Conservation (phyloP, 1,140 invertebrate genomes). For the Drosophila novamexicana region DNA sequence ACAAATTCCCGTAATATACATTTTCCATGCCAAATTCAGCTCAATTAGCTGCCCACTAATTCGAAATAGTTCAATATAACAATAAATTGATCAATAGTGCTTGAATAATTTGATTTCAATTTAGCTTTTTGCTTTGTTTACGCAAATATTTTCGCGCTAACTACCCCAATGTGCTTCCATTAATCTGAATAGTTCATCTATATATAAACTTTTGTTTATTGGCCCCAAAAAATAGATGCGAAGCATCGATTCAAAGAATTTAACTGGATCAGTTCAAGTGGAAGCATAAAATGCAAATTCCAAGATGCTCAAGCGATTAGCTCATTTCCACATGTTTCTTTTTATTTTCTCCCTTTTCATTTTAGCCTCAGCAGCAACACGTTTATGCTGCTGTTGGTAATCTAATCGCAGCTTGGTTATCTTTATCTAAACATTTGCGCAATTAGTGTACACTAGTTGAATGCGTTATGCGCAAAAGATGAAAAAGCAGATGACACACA, state of each 20-base stretch:
- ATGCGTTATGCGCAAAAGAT: constrained; percentile 15
- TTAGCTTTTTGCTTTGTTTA: constrained; percentile 12
- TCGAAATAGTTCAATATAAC: not conserved
- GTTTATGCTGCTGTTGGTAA: constrained; percentile 36
- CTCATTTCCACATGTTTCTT: constrained; percentile 32
- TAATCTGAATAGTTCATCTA: constrained; percentile 5
- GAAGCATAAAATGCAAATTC: constrained; percentile 42
- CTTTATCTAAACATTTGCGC: constrained; percentile 43
- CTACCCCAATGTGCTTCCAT: not conserved
- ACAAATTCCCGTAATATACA: no score
- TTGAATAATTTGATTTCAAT: constrained; percentile 9
- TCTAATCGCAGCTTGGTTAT: constrained; percentile 70
- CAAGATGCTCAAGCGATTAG: constrained; percentile 28
- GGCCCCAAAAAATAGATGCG: not conserved
- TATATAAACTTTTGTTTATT: constrained; percentile 33
- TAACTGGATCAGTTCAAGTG: constrained; percentile 42
- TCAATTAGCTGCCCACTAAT: no score
- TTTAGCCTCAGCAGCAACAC: constrained; percentile 3
- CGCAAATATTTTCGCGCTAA: constrained; percentile 7
- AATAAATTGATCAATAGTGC: constrained; percentile 11
- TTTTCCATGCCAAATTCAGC: no score
- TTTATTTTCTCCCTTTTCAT: not conserved
- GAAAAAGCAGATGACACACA: constrained; percentile 20
- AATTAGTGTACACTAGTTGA: constrained; percentile 32
- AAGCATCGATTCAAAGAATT: constrained; percentile 25